Base-by-base conservation (phyloP, 2,888 invertebrate genomes). In the Volucella zonaria region DNA sequence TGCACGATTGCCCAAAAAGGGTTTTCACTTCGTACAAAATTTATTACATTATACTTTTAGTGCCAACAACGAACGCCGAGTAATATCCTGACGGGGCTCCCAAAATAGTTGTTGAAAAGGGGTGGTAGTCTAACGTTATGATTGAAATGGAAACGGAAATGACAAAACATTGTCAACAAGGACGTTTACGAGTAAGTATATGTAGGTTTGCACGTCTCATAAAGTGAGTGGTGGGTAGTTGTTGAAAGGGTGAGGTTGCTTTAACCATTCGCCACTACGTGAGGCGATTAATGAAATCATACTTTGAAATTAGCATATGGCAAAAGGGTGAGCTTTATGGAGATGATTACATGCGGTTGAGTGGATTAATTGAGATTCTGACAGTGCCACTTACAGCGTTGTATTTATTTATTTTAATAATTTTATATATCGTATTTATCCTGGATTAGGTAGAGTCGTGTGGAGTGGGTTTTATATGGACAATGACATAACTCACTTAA, bases 361-460 rank as follows among this genome's bases (percentile, higher is more conserved):
- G 81, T 76, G 81, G 83, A 80, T 85, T 85, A 80, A 85, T 85
- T 80, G 83, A 67, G 80, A 81, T 71, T 76, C 66, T 80, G 83
- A 85, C 83, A 85, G 71, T 61, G 42, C 80, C 67, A 85, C 81
- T 81, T 71, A 71, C 56, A 71, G 71, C 80, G 71, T 80, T 67
- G 81, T 68, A 85, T 85, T 85, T 85, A 85, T 85, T 85, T 85
- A 76, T 81, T 85, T 85, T 85, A 78, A 82, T 77, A 83, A 85
- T 85, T 81, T 85, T 75, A 76, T 76, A 62, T 76, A 23, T 23
- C 18, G 2, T 23, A 56, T 59, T 70, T 70, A 76, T 67, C 62
- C 18, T 12, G 67, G 76, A 74, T 83, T 67, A 77, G 66, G 47
- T 77, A 49, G 14, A 40, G 54, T 73, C 23, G 4, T 81, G 45